phyloP scores from a whole-genome alignment of 2,113 vertebrate species.

The Okapia johnstoni region DNA sequence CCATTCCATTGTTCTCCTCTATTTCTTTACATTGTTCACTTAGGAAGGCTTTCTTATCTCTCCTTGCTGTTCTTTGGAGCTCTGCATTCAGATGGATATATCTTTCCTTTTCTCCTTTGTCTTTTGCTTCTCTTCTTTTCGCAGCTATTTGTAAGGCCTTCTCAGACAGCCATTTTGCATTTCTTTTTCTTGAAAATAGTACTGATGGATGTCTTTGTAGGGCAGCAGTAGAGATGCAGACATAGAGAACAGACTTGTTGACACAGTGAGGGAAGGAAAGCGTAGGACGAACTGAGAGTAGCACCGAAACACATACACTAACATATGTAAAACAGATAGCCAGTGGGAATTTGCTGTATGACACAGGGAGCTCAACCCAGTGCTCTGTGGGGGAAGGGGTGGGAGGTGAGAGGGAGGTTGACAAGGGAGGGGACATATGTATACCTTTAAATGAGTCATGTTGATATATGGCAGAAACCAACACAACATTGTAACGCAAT shows the following conservation, averaged over 20 bases:
- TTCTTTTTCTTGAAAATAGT: not conserved
- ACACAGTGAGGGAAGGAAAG: not conserved
- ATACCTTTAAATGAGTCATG: not conserved
- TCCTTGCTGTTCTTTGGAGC: not conserved
- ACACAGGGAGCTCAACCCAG: not conserved
- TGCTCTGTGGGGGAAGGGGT: not conserved
- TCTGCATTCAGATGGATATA: not conserved
- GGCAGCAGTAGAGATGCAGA: not conserved
- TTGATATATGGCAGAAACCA: not conserved
- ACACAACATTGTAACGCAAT: not conserved
- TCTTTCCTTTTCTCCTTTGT: not conserved
- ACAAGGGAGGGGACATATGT: not conserved
- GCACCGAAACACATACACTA: not conserved
- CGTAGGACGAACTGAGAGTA: not conserved
- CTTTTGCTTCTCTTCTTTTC: not conserved
- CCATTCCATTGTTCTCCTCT: not conserved
- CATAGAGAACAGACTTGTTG: not conserved
- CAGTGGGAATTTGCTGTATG: not conserved
- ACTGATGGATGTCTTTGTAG: not conserved
- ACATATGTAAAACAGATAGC: not conserved
- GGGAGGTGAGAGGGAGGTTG: not conserved
- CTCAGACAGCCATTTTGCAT: not conserved
- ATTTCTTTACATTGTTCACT: not conserved
- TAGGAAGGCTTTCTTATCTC: not conserved
- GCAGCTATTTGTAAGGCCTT: not conserved